Evolutionary conservation across 2,113 vertebrate genomes (phyloP).

Genomic region (Phaetusa simplex): DNA sequence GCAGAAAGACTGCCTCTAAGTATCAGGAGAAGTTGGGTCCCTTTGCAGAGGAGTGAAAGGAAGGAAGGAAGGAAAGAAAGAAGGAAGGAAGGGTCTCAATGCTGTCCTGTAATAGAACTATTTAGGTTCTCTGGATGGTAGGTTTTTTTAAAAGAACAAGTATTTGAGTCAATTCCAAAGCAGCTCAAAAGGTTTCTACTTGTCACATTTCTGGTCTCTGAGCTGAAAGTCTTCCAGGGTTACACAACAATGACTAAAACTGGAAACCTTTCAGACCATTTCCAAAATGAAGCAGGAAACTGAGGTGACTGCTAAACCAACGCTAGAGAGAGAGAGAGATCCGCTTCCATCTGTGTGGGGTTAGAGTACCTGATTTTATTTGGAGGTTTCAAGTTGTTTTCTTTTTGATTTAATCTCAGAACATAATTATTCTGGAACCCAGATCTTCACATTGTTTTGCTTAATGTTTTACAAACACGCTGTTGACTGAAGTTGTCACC

Average conservation of each 20-base stretch:
- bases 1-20: not conserved
- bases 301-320: slow-evolving; percentile 19
- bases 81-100: not conserved
- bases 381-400: not conserved
- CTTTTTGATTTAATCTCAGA: slow-evolving; percentile 16
- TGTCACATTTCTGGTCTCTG: slow-evolving; percentile 42
- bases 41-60: not conserved
- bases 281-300: slow-evolving; percentile 9
- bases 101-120: not conserved
- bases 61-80: not conserved
- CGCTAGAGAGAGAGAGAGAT: not conserved
- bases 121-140: not conserved
- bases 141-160: not conserved
- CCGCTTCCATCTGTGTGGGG: not conserved
- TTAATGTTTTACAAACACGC: slow-evolving; percentile 22
- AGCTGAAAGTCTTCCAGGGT: slow-evolving; percentile 46
- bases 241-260: slow-evolving; percentile 49
- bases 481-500: slow-evolving; percentile 42
- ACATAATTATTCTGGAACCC: not conserved
- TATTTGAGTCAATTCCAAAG: not conserved
- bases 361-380: not conserved
- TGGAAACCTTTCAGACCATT: slow-evolving; percentile 35
- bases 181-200: slow-evolving; percentile 22
- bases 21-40: not conserved
- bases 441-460: slow-evolving; percentile 30